Conservation (phyloP, 2,113 vertebrate species). For the Phalacrocorax aristotelis region DNA sequence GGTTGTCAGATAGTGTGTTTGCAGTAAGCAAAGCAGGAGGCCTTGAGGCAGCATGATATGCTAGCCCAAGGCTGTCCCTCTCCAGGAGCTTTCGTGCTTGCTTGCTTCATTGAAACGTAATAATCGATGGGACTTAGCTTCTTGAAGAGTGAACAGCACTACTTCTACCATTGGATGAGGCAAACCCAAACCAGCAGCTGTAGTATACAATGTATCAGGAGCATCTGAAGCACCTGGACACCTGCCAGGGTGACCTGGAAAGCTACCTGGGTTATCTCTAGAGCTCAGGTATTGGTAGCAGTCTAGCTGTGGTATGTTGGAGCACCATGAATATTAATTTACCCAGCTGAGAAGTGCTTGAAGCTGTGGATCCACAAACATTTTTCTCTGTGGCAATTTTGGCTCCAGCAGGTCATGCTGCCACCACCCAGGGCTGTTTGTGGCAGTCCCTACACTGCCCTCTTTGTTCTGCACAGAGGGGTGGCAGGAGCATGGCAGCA, state of each 20-base stretch:
- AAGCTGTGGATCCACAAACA: not conserved
- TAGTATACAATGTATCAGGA: not conserved
- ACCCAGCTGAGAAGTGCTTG: not conserved
- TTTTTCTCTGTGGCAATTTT: not conserved
- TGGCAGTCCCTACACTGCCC: not conserved
- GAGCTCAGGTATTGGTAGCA: not conserved
- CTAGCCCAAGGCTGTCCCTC: not conserved
- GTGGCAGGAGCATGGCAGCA: not conserved
- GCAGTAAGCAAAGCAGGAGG: not conserved
- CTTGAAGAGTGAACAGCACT: not conserved
- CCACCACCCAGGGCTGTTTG: not conserved
- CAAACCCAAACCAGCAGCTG: not conserved
- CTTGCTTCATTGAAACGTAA: not conserved
- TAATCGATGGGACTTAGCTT: not conserved
- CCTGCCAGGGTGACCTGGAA: not conserved
- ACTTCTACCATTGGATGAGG: not conserved
- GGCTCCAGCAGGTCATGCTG: not conserved
- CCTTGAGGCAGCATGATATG: not conserved
- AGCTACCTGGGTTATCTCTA: not conserved
- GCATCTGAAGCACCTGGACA: not conserved
- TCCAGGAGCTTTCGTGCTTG: slow-evolving; percentile 10
- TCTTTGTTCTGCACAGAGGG: not conserved
- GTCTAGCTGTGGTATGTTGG: not conserved
- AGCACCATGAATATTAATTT: not conserved
- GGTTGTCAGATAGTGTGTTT: slow-evolving; percentile 18